Conservation (phyloP, 2,888 invertebrate genomes). For the Pristionchus maxplancki region DNA sequence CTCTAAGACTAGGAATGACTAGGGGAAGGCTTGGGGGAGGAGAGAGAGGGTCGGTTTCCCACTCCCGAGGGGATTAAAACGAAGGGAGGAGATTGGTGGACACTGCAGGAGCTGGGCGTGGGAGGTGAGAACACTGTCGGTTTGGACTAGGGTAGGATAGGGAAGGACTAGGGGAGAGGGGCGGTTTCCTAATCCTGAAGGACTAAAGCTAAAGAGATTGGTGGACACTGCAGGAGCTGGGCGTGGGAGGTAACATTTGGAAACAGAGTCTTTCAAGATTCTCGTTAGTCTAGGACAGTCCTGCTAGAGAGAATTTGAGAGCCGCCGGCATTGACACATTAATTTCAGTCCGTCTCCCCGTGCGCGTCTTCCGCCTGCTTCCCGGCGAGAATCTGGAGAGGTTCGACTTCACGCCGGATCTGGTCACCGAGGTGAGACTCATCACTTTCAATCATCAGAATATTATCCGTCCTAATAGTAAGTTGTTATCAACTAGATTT, state of each 20-base stretch:
- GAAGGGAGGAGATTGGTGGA: slow-evolving; percentile 40
- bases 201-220: background rate
- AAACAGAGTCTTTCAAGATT: background rate
- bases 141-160: too few relatives aligned
- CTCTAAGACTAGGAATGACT: too few relatives aligned
- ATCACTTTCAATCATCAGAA: too few relatives aligned
- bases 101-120: background rate
- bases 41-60: too few relatives aligned
- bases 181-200: slow-evolving; percentile 12
- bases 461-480: too few relatives aligned
- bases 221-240: slow-evolving; percentile 39
- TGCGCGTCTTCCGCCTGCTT: slow-evolving; percentile 25
- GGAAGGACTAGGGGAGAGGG: too few relatives aligned
- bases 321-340: too few relatives aligned
- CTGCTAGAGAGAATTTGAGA: too few relatives aligned
- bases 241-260: slow-evolving; percentile 3
- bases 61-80: slow-evolving; percentile 16
- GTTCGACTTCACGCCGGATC: slow-evolving; percentile 2
- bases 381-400: slow-evolving; percentile 49
- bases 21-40: too few relatives aligned
- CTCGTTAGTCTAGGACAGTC: too few relatives aligned
- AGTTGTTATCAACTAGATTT: too few relatives aligned
- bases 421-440: background rate
- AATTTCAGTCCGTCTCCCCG: slow-evolving; percentile 37
- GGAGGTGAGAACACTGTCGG: slow-evolving; percentile 43